Evolutionary conservation across 2,888 invertebrate genomes (phyloP), one percentile per base, ranked within the genome.

Genomic region (Cerceris rybyensis): DNA sequence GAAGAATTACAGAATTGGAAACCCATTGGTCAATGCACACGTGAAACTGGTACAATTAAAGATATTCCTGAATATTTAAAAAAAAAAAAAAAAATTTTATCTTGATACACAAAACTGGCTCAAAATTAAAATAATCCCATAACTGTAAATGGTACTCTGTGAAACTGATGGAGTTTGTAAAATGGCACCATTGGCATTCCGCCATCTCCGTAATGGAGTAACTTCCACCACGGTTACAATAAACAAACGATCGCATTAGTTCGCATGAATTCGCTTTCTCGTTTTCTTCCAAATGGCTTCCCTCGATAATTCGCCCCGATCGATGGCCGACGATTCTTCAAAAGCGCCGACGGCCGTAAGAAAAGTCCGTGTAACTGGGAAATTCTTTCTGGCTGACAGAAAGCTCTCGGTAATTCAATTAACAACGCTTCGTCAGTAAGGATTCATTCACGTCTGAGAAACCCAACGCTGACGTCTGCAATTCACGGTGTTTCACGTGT

Each of bases 381-480:
- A 67, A 70, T 69, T 75, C 70, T 70, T 60, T 28, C 41, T 17
- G 41, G 1, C n/a, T 17, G 6, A 55, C 41, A 16, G 49, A 50
- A 67, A 55, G 75, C 73, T 72, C 72, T 74, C 55, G 72, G 58
- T 75, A 84, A 84, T 75, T 78, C 74, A 69, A 72, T 84, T 84
- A 83, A 74, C 60, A 57, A 75, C 28, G 28, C 75, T 70, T 80
- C 57, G 50, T 14, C 71, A 57, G 70, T 84, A 85, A 67, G 84
- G 84, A 79, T 85, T 84, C 84, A 28, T 7, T 68, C 61, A 39
- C 17, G 60, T 72, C 74, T 65, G 75, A 72, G 80, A 85, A 85
- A 79, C 82, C 84, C 67, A 73, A 74, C 72, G 63, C 68, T 17
- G 7, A 49, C n/a, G 54, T 68, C 4, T 13, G 39, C 52, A 57